These are phyloP conservation scores for Origma solitaria DNA, from an alignment of 2,113 vertebrate species.

Conservation along the genomic window DNA sequence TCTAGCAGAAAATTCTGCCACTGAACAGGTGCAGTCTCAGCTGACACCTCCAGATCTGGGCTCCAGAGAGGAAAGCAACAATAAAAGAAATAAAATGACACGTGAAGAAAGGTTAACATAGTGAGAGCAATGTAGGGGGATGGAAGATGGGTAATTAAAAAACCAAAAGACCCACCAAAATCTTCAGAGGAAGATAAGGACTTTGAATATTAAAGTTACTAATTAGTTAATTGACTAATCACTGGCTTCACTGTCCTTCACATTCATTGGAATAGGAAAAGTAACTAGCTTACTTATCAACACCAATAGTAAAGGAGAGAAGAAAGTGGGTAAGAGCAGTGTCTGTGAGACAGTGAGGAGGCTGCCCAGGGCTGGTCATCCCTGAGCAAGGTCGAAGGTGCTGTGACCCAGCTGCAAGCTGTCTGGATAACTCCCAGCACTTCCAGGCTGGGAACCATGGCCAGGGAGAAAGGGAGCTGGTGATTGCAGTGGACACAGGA, in stretches of 20 bases:
- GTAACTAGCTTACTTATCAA: neutral
- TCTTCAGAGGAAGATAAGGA: neutral
- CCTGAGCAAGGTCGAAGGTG: neutral
- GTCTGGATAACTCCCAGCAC: neutral
- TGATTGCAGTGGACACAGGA: neutral
- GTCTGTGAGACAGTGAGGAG: neutral
- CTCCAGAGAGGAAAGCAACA: neutral
- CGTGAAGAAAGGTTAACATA: neutral
- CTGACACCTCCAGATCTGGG: neutral
- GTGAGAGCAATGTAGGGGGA: neutral
- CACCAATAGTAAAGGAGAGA: neutral
- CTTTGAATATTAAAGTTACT: neutral
- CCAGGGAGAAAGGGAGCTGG: neutral
- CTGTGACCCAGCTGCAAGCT: neutral
- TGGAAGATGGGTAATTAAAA: neutral
- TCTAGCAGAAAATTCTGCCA: neutral
- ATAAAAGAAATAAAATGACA: neutral
- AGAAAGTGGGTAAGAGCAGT: neutral
- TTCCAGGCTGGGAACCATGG: neutral
- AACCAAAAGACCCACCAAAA: fast-evolving
- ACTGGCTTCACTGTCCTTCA: neutral
- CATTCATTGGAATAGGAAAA: neutral
- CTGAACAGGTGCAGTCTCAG: neutral
- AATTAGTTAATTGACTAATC: neutral
- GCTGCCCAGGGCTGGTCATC: neutral